Evolutionary conservation across 2,888 invertebrate species (phyloP).

Genomic region (Dusona sp.): DNA sequence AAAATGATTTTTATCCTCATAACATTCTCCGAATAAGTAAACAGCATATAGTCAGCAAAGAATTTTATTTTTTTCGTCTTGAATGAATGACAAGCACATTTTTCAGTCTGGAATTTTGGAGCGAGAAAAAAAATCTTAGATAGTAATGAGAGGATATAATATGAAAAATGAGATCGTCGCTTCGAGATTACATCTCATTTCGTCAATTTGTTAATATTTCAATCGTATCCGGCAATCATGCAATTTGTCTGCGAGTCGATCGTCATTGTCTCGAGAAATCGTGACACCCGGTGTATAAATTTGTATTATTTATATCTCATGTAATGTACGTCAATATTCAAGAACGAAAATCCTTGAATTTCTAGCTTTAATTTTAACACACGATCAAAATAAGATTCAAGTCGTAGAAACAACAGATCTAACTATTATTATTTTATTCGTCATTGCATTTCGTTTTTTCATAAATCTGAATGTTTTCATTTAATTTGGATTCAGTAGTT

Average conservation of each 20-base stretch:
- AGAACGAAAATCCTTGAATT: neutral
- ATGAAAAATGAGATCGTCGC: slow-evolving; percentile 7
- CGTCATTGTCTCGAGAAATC: slow-evolving; percentile 17
- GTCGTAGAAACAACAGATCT: neutral
- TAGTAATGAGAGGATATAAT: slow-evolving; percentile 26
- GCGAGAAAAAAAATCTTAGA: neutral
- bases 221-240: slow-evolving; percentile 46
- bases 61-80: neutral
- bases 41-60: too few species aligned
- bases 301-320: slow-evolving; percentile 26
- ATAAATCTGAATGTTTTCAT: too few species aligned
- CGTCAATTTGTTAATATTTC: slow-evolving; percentile 54
- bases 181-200: slow-evolving; percentile 44
- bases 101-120: slow-evolving; percentile 54
- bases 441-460: neutral
- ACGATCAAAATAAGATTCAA: neutral
- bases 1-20: neutral
- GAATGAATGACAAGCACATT: slow-evolving; percentile 52
- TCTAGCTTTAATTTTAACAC: neutral
- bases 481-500: too few species aligned
- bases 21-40: neutral
- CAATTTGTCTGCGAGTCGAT: slow-evolving; percentile 40
- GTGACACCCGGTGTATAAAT: neutral
- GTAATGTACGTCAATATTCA: neutral
- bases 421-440: neutral